A percentile compares a stretch with the other conserved stretches of the same genome.
These are phyloP conservation scores for Rhopalosiphum nymphaeae DNA, from an alignment of 2,888 invertebrate genomes.

Conservation along the genomic window DNA sequence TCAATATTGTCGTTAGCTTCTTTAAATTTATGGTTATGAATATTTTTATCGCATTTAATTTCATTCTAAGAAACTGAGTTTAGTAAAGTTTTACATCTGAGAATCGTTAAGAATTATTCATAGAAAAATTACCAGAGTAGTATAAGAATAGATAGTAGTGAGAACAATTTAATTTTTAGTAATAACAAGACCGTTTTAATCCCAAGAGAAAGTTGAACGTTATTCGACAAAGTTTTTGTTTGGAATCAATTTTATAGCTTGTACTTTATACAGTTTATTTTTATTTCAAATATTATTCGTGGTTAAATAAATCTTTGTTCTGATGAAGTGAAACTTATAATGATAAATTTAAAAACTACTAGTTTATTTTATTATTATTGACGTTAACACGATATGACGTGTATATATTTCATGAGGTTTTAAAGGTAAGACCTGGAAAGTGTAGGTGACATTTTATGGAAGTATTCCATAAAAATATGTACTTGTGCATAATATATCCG, in stretches of 20 bases:
- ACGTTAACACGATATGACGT: background rate
- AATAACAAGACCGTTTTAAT: background rate
- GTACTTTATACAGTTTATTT: background rate
- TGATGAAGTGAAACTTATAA: conserved; percentile 1
- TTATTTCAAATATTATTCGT: background rate
- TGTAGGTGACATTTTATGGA: background rate
- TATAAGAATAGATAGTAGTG: background rate
- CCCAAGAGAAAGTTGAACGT: background rate
- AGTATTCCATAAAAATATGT: conserved; percentile 9
- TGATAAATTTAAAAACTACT: conserved; percentile 23
- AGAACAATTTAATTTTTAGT: background rate
- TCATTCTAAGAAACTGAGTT: background rate
- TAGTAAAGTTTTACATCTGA: background rate
- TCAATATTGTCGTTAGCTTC: background rate
- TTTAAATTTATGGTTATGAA: background rate
- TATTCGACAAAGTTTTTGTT: background rate
- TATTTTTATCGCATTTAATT: background rate
- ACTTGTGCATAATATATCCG: background rate
- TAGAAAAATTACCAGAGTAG: background rate
- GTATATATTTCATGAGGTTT: background rate
- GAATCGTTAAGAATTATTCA: background rate
- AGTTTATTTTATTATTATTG: conserved; percentile 22
- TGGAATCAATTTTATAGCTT: background rate
- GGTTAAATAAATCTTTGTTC: background rate
- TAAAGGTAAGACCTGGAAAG: background rate